Base-by-base conservation (phyloP, 2,113 vertebrate genomes). In the Electrona antarctica region DNA sequence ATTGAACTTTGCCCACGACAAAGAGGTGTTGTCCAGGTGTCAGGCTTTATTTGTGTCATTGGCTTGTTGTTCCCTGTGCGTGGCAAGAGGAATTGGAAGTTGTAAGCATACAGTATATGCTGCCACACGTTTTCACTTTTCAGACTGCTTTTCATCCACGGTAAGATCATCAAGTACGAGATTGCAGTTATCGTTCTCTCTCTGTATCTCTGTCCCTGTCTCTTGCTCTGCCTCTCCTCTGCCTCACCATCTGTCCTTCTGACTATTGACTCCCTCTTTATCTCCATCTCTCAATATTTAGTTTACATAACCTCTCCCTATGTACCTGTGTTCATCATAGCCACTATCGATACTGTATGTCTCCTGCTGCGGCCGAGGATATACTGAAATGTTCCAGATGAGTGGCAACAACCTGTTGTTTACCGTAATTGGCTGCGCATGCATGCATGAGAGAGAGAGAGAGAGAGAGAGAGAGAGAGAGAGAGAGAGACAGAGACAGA, bases 1-100 rank as follows among this genome's bases (percentile, higher is more conserved):
- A 28, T n/a, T 88, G 87, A 82, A 87, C 88, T 91, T 90, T 92
- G 85, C 62, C 72, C 89, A 65, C 61, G 51, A 55, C 54, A 49
- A 21, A 66, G 14, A 41, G 71, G 50, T 51, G 1, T 62, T 6
- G 71, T 64, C 81, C 76, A 77, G 65, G 73, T 58, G 73, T 47
- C 56, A 61, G 58, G 59, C 64, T 77, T 29, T 61, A 58, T 73
- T 65, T 68, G 14, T 56, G 64, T 13, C 54, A 29, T 48, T 68
- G 69, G 4, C 48, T 58, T 71, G 28, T 58, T 71, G 28, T 65
- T 74, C 52, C 28, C 71, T 51, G 72, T 72, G 61, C 65, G 68
- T 60, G 60, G 54, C 47, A 62, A 74, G 47, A 48, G 28, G 50
- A 61, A 63, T 71, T 69, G 41, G 11, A 63, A 60, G 66, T 9